phyloP scores from a whole-genome alignment of 2,797 vertebrate species.

The Myotis vivesi region DNA sequence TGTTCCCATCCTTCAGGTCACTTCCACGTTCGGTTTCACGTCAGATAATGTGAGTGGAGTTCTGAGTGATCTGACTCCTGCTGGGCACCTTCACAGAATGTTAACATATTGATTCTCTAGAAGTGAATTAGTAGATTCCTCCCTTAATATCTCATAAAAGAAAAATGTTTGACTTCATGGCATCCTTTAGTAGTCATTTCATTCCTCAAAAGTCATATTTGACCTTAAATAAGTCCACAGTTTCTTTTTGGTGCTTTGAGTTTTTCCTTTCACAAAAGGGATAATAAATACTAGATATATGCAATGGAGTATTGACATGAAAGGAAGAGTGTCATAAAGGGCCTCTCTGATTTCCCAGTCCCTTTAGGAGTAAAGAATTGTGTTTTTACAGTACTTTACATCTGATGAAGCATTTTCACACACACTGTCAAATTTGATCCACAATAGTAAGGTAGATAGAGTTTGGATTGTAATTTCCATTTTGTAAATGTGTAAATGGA shows the following conservation, averaged over 20 bases:
- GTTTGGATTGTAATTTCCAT: background rate
- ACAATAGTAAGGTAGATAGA: background rate
- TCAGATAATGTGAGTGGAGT: background rate
- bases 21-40: background rate
- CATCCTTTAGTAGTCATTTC: background rate
- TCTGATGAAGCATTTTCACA: background rate
- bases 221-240: background rate
- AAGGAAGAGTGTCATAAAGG: background rate
- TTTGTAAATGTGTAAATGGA: background rate
- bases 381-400: background rate
- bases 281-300: background rate
- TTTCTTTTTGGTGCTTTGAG: background rate
- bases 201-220: background rate
- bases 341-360: background rate
- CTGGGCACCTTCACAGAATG: background rate
- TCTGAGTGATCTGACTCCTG: background rate
- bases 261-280: background rate
- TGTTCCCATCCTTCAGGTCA: background rate
- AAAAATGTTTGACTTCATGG: background rate
- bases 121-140: background rate
- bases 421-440: background rate
- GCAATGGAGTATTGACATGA: background rate
- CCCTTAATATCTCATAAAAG: background rate
- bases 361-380: background rate
- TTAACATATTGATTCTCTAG: background rate